These are phyloP conservation scores for Chelidonichthys spinosus DNA, from an alignment of 2,797 vertebrate genomes.

Conservation along the genomic window DNA sequence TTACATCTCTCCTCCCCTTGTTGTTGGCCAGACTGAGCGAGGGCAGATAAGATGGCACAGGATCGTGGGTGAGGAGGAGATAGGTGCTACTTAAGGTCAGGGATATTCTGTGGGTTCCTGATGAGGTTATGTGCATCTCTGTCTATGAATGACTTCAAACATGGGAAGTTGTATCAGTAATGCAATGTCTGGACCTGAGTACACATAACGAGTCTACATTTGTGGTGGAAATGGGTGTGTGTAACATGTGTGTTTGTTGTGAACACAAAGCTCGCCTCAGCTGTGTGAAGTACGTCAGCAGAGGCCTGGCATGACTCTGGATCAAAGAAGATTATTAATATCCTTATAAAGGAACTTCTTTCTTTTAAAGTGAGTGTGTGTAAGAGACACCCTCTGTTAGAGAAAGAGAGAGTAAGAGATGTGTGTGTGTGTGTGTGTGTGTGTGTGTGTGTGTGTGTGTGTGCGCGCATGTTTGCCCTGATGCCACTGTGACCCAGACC, in stretches of 20 bases:
- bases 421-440: background rate
- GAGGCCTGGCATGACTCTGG: slow-evolving; percentile 16
- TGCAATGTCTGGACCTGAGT: slow-evolving; percentile 6
- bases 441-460: background rate
- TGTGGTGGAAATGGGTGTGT: slow-evolving; percentile 21
- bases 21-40: background rate
- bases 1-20: background rate
- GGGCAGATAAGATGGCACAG: slow-evolving; percentile 8
- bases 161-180: slow-evolving; percentile 12
- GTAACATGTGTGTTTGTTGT: slow-evolving; percentile 33
- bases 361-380: slow-evolving; percentile 11
- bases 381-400: slow-evolving; percentile 1
- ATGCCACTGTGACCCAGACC: slow-evolving; percentile 16
- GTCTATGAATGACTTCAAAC: slow-evolving; percentile 32
- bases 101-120: background rate
- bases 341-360: slow-evolving; percentile 1
- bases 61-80: background rate
- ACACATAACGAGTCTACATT: slow-evolving; percentile 7
- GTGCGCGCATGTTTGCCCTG: background rate
- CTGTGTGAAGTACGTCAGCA: slow-evolving; percentile 10
- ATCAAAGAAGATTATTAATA: slow-evolving; percentile 39
- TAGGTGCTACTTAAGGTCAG: background rate
- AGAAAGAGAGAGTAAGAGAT: background rate
- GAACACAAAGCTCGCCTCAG: slow-evolving; percentile 41
- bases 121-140: background rate